These are phyloP conservation scores for Monopis laevigella DNA, from an alignment of 2,888 invertebrate genomes.

Conservation along the genomic window DNA sequence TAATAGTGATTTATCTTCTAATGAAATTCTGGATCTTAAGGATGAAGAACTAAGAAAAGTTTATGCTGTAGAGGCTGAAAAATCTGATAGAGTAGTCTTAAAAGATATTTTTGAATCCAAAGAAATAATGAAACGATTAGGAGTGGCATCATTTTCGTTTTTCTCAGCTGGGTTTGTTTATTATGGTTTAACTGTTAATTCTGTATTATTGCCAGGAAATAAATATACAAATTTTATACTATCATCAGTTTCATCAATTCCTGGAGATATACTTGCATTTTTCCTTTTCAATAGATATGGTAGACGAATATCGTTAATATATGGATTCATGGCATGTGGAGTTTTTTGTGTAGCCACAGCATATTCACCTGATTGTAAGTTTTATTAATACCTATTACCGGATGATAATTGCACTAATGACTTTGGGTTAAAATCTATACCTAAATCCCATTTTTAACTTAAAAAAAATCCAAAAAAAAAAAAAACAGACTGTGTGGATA, in stretches of 20 bases:
- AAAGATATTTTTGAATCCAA: constrained; percentile 39
- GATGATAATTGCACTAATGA: no score
- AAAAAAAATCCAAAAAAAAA: no score
- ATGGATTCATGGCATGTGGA: constrained; percentile 35
- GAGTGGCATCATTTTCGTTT: constrained; percentile 39
- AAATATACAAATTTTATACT: constrained; percentile 47
- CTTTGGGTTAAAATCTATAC: no score
- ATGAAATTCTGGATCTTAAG: constrained; percentile 34
- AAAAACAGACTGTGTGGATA: no score
- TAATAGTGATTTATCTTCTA: constrained; percentile 28
- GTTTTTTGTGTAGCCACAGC: constrained; percentile 37
- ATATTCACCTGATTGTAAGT: constrained; percentile 41
- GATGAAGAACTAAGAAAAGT: constrained; percentile 33
- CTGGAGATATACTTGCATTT: constrained; percentile 42
- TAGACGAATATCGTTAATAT: constrained; percentile 36
- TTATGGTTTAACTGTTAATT: constrained; percentile 40
- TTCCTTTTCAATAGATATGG: constrained; percentile 40
- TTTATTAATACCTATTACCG: no score
- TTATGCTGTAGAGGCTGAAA: constrained; percentile 36
- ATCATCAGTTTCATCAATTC: constrained; percentile 39
- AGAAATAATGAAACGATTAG: constrained; percentile 39
- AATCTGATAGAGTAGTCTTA: constrained; percentile 35
- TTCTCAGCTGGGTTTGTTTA: constrained; percentile 48
- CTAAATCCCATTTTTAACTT: no score
- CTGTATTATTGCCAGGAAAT: constrained; percentile 42